Evolutionary conservation across 2,797 vertebrate species (phyloP).

Genomic region (Pampus argenteus): DNA sequence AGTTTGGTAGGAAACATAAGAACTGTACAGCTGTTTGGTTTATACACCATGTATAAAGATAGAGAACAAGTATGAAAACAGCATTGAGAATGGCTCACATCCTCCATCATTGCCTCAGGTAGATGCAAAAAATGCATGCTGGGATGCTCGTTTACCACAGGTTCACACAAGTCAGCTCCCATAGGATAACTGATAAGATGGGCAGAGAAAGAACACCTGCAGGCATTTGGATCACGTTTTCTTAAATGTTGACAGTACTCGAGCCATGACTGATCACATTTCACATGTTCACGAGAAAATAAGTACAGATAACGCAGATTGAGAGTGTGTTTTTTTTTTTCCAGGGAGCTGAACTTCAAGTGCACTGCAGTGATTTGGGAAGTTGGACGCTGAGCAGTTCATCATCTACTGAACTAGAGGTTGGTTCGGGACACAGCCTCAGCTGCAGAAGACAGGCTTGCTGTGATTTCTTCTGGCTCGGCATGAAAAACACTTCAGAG

Average conservation of each 20-base stretch:
- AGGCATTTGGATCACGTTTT: slow-evolving; percentile 5
- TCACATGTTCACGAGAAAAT: no score
- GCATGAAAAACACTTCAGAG: slow-evolving; percentile 45
- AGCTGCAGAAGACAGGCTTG: slow-evolving; percentile 23
- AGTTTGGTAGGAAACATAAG: background rate
- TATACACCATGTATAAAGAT: no score
- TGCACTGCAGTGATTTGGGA: slow-evolving; percentile 30
- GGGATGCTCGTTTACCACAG: background rate
- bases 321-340: background rate
- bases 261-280: background rate
- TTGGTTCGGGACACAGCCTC: slow-evolving; percentile 20
- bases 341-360: slow-evolving; percentile 19
- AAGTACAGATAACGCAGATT: background rate
- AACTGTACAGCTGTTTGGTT: background rate
- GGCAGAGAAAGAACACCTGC: background rate
- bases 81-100: background rate
- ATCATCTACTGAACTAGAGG: slow-evolving; percentile 30
- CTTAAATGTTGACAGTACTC: background rate
- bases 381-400: slow-evolving; percentile 17
- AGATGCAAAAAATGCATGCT: background rate
- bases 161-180: slow-evolving; percentile 5
- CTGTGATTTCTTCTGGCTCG: slow-evolving; percentile 47
- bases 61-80: background rate
- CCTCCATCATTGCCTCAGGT: background rate
- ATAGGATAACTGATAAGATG: background rate